Conservation (phyloP, 2,888 invertebrate genomes). For the Argynnis bischoffii region DNA sequence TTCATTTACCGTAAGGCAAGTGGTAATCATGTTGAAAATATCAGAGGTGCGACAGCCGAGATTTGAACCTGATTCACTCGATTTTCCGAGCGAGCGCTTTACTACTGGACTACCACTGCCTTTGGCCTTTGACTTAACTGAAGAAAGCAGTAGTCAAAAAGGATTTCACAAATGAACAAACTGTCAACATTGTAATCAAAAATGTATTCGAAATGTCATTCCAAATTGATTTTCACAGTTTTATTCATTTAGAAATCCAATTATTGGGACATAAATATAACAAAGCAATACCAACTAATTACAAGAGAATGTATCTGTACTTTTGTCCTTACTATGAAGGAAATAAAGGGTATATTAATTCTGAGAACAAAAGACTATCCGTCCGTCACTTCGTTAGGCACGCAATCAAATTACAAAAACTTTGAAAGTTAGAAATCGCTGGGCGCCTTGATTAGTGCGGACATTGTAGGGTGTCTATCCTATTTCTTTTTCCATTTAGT, state of each 20-base stretch:
- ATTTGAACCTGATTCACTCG: too few species aligned
- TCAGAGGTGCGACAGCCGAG: too few species aligned
- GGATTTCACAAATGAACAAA: too few species aligned
- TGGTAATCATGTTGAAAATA: too few species aligned
- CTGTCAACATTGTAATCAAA: too few species aligned
- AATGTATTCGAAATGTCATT: too few species aligned
- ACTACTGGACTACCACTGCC: too few species aligned
- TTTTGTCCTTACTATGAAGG: neutral
- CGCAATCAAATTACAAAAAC: conserved; percentile 73
- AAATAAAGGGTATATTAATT: conserved; percentile 28
- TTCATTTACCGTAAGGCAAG: too few species aligned
- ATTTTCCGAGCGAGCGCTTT: too few species aligned
- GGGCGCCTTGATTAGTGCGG: conserved; percentile 65
- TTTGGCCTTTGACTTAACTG: too few species aligned
- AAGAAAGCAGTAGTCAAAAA: too few species aligned
- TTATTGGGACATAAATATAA: conserved; percentile 1
- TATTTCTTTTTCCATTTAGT: conserved; percentile 2
- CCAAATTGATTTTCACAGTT: too few species aligned
- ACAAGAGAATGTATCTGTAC: conserved; percentile 8
- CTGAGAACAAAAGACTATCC: conserved; percentile 42
- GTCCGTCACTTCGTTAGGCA: conserved; percentile 64
- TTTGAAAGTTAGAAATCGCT: conserved; percentile 72
- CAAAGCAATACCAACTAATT: conserved; percentile 20
- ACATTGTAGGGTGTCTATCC: conserved; percentile 44
- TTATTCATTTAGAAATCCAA: neutral